Conservation (phyloP, 2,888 invertebrate genomes). For the Watsonalla cultraria region DNA sequence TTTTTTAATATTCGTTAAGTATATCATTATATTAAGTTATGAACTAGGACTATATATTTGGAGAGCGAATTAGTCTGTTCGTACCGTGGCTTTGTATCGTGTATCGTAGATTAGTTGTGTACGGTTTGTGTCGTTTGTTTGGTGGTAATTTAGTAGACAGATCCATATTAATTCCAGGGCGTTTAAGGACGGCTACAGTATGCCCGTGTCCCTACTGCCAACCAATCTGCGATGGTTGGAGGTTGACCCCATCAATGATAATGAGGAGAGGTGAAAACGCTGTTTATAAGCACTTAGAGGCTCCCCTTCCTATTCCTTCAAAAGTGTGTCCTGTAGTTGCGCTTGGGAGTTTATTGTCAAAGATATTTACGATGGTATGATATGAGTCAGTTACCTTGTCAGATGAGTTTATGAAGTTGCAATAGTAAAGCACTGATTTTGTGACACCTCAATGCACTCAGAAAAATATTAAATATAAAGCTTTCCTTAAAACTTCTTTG, state of each 20-base stretch:
- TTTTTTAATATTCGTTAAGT: too few species aligned
- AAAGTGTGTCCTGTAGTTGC: constrained; percentile 30
- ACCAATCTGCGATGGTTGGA: constrained; percentile 63
- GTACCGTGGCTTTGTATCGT: not conserved
- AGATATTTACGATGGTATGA: too few species aligned
- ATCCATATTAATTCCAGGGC: constrained; percentile 61
- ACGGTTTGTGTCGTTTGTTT: constrained; percentile 2
- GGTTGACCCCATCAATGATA: constrained; percentile 27
- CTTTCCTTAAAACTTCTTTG: too few species aligned
- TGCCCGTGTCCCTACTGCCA: constrained; percentile 69
- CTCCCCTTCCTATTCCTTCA: constrained; percentile 27
- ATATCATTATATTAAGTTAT: too few species aligned
- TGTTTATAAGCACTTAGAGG: constrained; percentile 43
- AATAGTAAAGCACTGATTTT: not conserved
- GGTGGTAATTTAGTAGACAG: constrained; percentile 25
- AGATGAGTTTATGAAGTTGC: not conserved
- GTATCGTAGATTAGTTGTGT: not conserved
- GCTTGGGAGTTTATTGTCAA: constrained; percentile 25
- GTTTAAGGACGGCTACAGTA: constrained; percentile 55
- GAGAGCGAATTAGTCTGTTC: too few species aligned
- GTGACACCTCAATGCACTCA: not conserved
- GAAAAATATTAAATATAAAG: not conserved
- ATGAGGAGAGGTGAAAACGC: constrained; percentile 56
- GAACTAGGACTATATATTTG: too few species aligned
- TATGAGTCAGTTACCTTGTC: not conserved